Percentiles rank a stretch among this genome's conserved stretches.
These are phyloP conservation scores for Glaucidium brasilianum DNA, from an alignment of 2,113 vertebrate species.

Conservation along the genomic window DNA sequence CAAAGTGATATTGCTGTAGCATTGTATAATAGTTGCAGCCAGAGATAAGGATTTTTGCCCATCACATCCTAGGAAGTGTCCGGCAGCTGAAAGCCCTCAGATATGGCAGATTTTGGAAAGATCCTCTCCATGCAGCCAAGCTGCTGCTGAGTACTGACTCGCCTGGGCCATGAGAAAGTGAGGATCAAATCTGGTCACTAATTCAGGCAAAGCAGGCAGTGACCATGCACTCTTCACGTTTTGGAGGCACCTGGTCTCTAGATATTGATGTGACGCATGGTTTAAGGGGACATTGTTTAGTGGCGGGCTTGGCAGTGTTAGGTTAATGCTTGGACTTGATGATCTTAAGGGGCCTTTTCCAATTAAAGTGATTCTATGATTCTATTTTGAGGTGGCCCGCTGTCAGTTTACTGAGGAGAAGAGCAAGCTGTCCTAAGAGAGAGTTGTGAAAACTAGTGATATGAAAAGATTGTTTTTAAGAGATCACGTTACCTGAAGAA, in stretches of 20 bases:
- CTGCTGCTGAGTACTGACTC: not conserved
- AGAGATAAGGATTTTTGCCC: not conserved
- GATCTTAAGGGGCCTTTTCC: not conserved
- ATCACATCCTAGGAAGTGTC: not conserved
- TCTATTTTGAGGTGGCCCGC: accelerated
- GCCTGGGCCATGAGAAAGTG: not conserved
- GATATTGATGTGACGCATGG: not conserved
- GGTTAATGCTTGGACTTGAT: not conserved
- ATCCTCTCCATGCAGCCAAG: not conserved
- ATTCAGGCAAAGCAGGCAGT: not conserved
- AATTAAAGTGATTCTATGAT: not conserved
- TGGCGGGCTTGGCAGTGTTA: not conserved
- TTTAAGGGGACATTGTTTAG: not conserved
- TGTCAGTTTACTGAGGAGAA: not conserved
- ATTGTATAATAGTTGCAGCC: not conserved
- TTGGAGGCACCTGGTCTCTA: not conserved
- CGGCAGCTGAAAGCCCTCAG: not conserved
- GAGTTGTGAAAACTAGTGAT: not conserved
- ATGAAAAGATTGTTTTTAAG: accelerated
- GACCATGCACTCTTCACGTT: not conserved
- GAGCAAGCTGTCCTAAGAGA: not conserved
- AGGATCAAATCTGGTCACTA: not conserved
- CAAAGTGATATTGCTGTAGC: not conserved
- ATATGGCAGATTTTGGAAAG: not conserved
- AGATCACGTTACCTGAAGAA: not conserved